Evolutionary conservation across 2,113 vertebrate genomes (phyloP), one percentile per base, ranked within the genome.

Genomic region (Eolophus roseicapilla): DNA sequence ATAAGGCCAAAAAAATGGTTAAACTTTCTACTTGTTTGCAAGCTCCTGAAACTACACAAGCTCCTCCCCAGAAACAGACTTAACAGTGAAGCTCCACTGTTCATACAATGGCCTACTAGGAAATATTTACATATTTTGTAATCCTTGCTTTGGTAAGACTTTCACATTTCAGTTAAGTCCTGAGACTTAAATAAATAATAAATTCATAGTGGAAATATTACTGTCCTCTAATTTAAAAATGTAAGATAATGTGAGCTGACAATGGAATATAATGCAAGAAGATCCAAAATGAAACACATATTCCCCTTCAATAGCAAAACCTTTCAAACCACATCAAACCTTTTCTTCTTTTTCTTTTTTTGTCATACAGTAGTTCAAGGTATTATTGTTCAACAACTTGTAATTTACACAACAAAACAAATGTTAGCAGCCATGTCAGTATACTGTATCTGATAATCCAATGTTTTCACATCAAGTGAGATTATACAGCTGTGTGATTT

Each of bases 361-460:
- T 39, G 31, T 74, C n/a, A 71, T 39, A 29, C 16, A 63, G 25
- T 14, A 69, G 69, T 92, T 93, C 63, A 92, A 35, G 6, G 20
- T 84, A 73, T 88, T 82, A 82, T 79, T 92, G 59, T 91, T 94
- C 65, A 92, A 68, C 44, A 90, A 71, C 62, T 90, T 86, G 62
- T n/a, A 97, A 94, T 96, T 97, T 95, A 86, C 92, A 91, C 44
- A 92, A 88, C 62, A 94, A 78, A 97, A 96, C 67, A 96, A 96
- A 93, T 85, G 44, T 86, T 92, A 93, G 57, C 44, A 91, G 24
- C 47, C 47, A 59, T 96, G 80, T 97, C 94, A 94, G 60, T 82
- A 91, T 81, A 82, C 65, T 16, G 17, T 63, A 81, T 92, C 88
- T 93, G 65, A 87, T 96, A 97, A 97, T 94, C 89, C 92, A 92